These are phyloP conservation scores for Rhynchophorus ferrugineus DNA, from an alignment of 1,140 invertebrate species.

Conservation along the genomic window DNA sequence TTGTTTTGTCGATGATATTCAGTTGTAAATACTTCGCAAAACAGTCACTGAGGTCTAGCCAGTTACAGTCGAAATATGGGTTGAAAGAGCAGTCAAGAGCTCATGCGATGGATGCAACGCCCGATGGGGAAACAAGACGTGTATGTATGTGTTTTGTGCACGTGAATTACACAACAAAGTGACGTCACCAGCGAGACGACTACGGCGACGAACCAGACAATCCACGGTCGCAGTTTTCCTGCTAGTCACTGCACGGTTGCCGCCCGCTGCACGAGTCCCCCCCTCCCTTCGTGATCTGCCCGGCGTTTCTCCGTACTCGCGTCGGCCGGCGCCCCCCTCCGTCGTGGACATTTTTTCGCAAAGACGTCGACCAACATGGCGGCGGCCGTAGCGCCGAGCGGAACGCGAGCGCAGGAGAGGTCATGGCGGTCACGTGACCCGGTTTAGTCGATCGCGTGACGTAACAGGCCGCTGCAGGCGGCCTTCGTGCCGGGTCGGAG, in stretches of 20 bases:
- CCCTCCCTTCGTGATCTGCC: neutral
- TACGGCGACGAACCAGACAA: neutral
- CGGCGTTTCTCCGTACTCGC: neutral
- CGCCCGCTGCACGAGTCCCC: neutral
- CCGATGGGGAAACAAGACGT: too few relatives aligned
- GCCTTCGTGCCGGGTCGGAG: conserved; percentile 14
- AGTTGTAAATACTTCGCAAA: too few relatives aligned
- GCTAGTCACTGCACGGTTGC: neutral
- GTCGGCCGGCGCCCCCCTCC: too few relatives aligned
- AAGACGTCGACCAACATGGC: conserved; percentile 20
- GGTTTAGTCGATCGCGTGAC: conserved; percentile 31
- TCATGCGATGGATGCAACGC: too few relatives aligned
- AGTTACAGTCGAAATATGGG: too few relatives aligned
- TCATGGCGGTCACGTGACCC: conserved; percentile 34
- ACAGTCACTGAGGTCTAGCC: too few relatives aligned
- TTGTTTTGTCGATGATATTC: too few relatives aligned
- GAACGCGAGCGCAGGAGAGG: conserved; percentile 11
- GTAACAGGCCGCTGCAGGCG: conserved; percentile 24
- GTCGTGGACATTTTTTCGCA: conserved; percentile 12
- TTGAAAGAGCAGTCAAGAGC: too few relatives aligned
- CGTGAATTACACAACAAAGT: neutral
- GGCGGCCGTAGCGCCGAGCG: conserved; percentile 7
- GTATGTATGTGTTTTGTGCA: neutral
- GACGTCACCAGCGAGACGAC: neutral
- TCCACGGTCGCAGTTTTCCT: neutral